phyloP scores from a whole-genome alignment of 2,797 vertebrate species.

The Garrulus glandarius region DNA sequence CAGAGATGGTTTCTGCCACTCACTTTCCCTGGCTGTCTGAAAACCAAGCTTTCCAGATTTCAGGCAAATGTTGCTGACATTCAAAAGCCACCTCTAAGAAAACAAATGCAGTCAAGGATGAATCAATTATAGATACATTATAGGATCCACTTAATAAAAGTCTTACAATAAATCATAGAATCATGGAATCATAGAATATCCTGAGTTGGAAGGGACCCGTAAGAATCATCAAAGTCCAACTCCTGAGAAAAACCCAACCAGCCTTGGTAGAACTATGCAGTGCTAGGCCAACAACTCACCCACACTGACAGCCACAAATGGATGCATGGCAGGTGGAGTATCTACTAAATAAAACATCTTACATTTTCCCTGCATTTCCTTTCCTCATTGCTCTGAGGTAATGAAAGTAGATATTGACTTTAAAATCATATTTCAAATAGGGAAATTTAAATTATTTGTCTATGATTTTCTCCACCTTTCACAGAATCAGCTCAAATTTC shows the following conservation, averaged over 20 bases:
- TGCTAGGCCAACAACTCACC: accelerated
- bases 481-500: neutral
- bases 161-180: neutral
- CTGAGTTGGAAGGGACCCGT: neutral
- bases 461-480: neutral
- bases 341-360: neutral
- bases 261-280: neutral
- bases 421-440: neutral
- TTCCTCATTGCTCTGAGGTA: neutral
- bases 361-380: neutral
- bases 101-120: neutral
- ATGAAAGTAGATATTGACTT: neutral
- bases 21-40: neutral
- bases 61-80: neutral
- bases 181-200: neutral
- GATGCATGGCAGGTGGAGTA: neutral
- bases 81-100: neutral
- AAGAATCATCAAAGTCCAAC: neutral
- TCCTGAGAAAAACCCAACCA: neutral
- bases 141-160: neutral
- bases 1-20: neutral
- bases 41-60: neutral
- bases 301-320: neutral
- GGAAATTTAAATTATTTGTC: neutral
- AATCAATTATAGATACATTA: neutral